phyloP scores from a whole-genome alignment of 2,797 vertebrate species.

The Sebastes glaucus region DNA sequence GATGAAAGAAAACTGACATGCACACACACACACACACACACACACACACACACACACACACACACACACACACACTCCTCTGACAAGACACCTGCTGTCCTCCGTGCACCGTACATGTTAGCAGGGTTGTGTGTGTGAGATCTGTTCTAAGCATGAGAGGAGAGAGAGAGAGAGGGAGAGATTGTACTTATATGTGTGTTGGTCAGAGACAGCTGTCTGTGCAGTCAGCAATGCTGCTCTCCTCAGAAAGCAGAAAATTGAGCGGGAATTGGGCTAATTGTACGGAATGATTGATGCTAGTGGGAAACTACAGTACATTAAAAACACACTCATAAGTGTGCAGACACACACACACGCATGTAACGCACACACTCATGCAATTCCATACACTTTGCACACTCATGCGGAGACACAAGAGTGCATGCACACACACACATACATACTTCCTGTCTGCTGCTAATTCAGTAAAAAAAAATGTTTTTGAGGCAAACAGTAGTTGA shows the following conservation, averaged over 20 bases:
- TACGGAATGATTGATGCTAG: slow-evolving; percentile 92
- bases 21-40: no score
- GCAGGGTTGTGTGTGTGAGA: slow-evolving; percentile 6
- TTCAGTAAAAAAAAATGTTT: neutral
- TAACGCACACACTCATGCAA: neutral
- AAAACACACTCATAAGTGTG: slow-evolving; percentile 60
- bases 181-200: slow-evolving; percentile 65
- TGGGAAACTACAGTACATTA: slow-evolving; percentile 89
- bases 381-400: slow-evolving; percentile 40
- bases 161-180: slow-evolving; percentile 30
- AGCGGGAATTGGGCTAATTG: slow-evolving; percentile 91
- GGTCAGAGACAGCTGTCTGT: slow-evolving; percentile 89
- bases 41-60: slow-evolving; percentile 31
- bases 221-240: slow-evolving; percentile 89
- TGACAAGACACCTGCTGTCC: slow-evolving; percentile 85
- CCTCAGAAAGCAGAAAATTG: slow-evolving; percentile 90
- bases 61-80: slow-evolving; percentile 71
- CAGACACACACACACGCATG: slow-evolving; percentile 30
- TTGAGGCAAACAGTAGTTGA: neutral
- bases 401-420: neutral
- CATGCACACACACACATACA: neutral
- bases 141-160: slow-evolving; percentile 40
- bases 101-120: slow-evolving; percentile 34
- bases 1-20: slow-evolving; percentile 69
- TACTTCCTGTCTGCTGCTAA: slow-evolving; percentile 78